These are phyloP conservation scores for Pelecanoides urinatrix DNA, from an alignment of 2,113 vertebrate genomes.

Conservation along the genomic window DNA sequence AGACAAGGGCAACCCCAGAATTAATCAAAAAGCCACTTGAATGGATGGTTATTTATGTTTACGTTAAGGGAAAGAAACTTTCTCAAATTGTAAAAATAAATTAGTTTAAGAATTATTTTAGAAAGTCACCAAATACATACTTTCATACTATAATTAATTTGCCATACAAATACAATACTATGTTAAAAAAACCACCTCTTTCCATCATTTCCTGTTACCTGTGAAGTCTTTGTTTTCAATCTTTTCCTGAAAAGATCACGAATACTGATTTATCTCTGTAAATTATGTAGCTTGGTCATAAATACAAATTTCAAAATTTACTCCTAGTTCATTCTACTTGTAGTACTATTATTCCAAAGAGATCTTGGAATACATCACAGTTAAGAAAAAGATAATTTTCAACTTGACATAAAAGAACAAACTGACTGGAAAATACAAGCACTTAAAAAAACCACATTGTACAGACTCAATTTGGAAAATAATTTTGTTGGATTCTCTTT, in stretches of 20 bases:
- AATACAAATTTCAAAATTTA: background rate
- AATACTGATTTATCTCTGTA: slow-evolving; percentile 52
- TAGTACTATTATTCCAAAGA: background rate
- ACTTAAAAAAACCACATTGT: background rate
- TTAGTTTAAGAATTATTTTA: background rate
- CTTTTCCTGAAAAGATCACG: slow-evolving; percentile 56
- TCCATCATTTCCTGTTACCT: slow-evolving; percentile 54
- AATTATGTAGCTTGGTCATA: slow-evolving; percentile 33
- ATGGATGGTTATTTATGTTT: background rate
- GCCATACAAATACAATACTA: background rate
- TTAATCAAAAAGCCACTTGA: background rate
- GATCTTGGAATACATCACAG: background rate
- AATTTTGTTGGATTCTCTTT: background rate
- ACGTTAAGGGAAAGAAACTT: background rate
- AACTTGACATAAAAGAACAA: slow-evolving; percentile 45
- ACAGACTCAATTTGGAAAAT: background rate
- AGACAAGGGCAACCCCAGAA: background rate
- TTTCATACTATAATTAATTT: background rate
- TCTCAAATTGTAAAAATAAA: background rate
- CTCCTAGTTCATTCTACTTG: background rate
- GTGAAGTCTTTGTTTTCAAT: slow-evolving; percentile 48
- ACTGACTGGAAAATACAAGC: slow-evolving; percentile 59
- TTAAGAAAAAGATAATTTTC: slow-evolving; percentile 15
- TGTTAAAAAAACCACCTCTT: background rate
- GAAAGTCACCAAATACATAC: background rate